Evolutionary conservation across 2,888 invertebrate genomes (phyloP).

Genomic region (Rapana venosa): DNA sequence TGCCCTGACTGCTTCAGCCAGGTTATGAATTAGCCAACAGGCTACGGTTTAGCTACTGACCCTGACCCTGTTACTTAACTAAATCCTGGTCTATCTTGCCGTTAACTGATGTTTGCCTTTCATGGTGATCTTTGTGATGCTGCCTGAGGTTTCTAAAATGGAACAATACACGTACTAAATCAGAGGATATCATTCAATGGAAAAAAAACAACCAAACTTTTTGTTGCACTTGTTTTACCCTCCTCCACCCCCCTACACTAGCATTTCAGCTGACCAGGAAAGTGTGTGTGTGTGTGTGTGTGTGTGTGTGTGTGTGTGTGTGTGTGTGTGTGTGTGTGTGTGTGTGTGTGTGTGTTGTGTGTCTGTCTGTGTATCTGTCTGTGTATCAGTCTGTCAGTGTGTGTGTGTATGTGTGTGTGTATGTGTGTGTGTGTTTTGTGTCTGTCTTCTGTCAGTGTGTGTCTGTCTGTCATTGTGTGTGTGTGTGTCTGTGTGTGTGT

Average conservation of each 20-base stretch:
- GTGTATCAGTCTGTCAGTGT: background rate
- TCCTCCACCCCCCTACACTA: background rate
- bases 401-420: conserved; percentile 1
- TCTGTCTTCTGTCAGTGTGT: too few relatives aligned
- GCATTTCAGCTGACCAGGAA: background rate
- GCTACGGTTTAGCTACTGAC: too few relatives aligned
- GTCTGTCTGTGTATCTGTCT: background rate
- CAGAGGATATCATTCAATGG: background rate
- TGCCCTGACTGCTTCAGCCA: too few relatives aligned
- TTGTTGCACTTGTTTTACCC: background rate
- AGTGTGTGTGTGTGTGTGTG: conserved; percentile 5
- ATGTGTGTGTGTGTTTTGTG: conserved; percentile 15
- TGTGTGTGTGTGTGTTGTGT: background rate
- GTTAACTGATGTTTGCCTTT: background rate
- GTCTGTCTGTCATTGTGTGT: background rate
- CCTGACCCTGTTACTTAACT: too few relatives aligned
- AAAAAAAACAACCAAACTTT: background rate
- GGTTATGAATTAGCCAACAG: too few relatives aligned
- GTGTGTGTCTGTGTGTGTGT: background rate
- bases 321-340: background rate
- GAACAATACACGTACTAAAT: background rate
- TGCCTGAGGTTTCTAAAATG: background rate
- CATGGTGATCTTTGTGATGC: background rate
- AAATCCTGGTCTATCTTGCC: too few relatives aligned
- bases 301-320: conserved; percentile 17